These are phyloP conservation scores for Drosophila subsilvestris DNA, from an alignment of 2,888 invertebrate species.

Conservation along the genomic window DNA sequence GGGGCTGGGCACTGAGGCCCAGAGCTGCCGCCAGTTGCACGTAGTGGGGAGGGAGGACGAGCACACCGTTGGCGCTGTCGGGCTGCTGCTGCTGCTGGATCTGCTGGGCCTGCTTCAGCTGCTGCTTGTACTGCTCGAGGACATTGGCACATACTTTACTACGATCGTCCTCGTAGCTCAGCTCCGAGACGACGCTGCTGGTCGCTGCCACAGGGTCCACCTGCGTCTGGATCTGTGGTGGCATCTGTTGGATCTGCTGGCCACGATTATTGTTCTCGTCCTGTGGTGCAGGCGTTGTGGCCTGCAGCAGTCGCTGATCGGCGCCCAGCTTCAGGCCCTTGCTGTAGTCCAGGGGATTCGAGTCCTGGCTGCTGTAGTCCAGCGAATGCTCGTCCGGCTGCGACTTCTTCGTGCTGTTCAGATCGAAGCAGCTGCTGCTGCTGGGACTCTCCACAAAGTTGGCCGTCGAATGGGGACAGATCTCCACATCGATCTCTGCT, in stretches of 20 bases:
- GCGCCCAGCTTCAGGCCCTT: constrained; percentile 78
- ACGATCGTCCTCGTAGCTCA: constrained; percentile 65
- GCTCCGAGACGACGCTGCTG: constrained; percentile 40
- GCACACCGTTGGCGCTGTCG: constrained; percentile 84
- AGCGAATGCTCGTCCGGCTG: constrained; percentile 81
- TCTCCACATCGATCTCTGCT: constrained; percentile 86
- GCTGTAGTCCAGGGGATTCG: constrained; percentile 85
- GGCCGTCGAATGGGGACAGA: constrained; percentile 83
- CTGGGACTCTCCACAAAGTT: constrained; percentile 81
- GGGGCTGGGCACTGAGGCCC: constrained; percentile 81
- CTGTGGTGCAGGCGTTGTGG: constrained; percentile 54
- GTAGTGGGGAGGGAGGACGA: constrained; percentile 86
- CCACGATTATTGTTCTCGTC: constrained; percentile 83
- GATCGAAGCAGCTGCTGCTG: constrained; percentile 81
- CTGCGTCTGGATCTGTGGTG: constrained; percentile 31
- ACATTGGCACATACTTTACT: constrained; percentile 76
- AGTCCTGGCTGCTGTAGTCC: constrained; percentile 82
- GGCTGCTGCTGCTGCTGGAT: constrained; percentile 40
- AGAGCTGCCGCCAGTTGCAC: constrained; percentile 86
- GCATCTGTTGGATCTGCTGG: constrained; percentile 27
- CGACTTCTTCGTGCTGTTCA: constrained; percentile 60
- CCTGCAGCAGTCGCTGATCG: constrained; percentile 46
- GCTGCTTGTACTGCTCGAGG: constrained; percentile 80
- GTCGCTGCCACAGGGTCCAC: constrained; percentile 27
- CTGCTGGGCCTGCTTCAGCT: constrained; percentile 68